phyloP scores from a whole-genome alignment of 2,113 vertebrate species.

The Melanocharis versteri region DNA sequence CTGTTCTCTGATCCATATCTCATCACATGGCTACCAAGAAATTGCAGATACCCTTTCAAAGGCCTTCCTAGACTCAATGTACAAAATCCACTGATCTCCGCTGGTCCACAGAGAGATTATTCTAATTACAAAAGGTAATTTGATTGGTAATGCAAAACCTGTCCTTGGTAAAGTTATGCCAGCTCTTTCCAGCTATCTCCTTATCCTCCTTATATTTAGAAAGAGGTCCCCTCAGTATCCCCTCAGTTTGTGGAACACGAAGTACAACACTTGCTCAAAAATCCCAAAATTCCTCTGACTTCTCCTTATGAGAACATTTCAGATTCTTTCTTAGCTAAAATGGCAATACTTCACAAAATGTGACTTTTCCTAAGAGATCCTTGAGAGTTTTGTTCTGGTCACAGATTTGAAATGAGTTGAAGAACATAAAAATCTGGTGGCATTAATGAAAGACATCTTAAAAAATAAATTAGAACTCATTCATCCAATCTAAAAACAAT shows the following conservation, averaged over 20 bases:
- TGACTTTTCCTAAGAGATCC: not conserved
- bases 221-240: not conserved
- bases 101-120: not conserved
- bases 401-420: not conserved
- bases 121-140: not conserved
- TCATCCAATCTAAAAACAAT: not conserved
- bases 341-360: not conserved
- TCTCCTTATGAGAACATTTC: not conserved
- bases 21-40: not conserved
- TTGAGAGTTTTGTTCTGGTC: not conserved
- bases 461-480: not conserved
- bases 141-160: not conserved
- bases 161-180: not conserved
- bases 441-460: not conserved
- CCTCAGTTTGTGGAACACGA: rapidly evolving
- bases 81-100: not conserved
- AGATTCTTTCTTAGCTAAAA: not conserved
- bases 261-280: not conserved
- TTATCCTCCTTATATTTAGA: not conserved
- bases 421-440: not conserved
- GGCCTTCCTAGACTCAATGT: not conserved
- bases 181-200: not conserved
- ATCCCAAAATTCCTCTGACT: rapidly evolving
- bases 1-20: not conserved
- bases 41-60: not conserved